Evolutionary conservation across 2,797 vertebrate genomes (phyloP), one percentile per base, ranked within the genome.

Genomic region (Pseudochirops corinnae): DNA sequence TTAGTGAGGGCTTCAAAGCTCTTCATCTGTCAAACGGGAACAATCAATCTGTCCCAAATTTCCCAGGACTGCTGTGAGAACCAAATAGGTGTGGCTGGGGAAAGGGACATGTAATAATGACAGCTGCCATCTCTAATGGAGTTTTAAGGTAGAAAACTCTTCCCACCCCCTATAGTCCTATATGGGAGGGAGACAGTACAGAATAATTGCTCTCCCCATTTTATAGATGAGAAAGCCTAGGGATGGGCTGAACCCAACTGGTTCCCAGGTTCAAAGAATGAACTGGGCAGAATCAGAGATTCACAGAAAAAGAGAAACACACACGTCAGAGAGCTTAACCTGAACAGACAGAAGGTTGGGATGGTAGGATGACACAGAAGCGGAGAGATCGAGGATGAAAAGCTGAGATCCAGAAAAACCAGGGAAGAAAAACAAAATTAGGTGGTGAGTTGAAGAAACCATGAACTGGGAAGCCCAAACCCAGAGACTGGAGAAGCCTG

Each of bases 401-500:
- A n/a, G n/a, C n/a, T 18, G 67, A 18, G 16, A 74, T 39, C 33
- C 67, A 74, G n/a, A 74, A 74, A 18, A 62, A 9, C 31, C 11
- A n/a, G 33, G n/a, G 5, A 67, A n/a, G 62, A 67, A 33, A 13
- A 67, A 39, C 67, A 39, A 2, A 39, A 74, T 39, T 18, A 39
- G 16, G 14, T 16, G n/a, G 5, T 58, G 31, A n/a, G 62, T 2
- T 18, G 62, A n/a, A 74, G 16, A 21, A 5, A 74, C 5, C 67
- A 18, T 5, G 16, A n/a, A 33, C 1, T 18, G 6, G n/a, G 33
- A 74, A 21, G 3, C 39, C 5, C 4, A 39, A 50, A 90, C 74
- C 62, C 90, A 94, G 94, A 93, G 55, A 53, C 92, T 93, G 92
- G 55, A 52, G 91, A 90, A 94, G 91, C 53, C 31, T 14, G 93